Evolutionary conservation across 2,797 vertebrate genomes (phyloP), one percentile per base, ranked within the genome.

Genomic region (Malurus leucopterus): DNA sequence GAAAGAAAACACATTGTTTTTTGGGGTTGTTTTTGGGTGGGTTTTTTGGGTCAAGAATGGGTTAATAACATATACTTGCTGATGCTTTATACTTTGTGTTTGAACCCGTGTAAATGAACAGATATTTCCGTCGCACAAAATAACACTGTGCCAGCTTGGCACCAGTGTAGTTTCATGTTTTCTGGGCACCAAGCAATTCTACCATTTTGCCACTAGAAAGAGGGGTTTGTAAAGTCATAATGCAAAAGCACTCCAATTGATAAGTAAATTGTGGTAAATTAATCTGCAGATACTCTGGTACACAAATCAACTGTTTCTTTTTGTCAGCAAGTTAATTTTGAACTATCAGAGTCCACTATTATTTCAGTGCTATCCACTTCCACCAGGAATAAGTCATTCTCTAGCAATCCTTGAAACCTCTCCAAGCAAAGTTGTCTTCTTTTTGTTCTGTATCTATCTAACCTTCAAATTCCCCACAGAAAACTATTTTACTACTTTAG

Each of bases 1-100:
- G 8, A 63, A 16, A 54, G 8, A 23, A 76, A 71, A 27, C 0
- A 1, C 2, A 13, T 3, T 34, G 2, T 3, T 24, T 21, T 32
- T 29, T 20, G 22, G 12, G 8, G 44, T 13, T 8, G 29, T 16
- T 50, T 49, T 50, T 50, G 9, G 27, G 24, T 50, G 27, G 27
- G 49, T 3, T 57, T 15, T 30, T 58, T 27, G 23, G 22, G 41
- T n/a, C 9, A 61, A 46, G 15, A 41, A n/a, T 5, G 21, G 2
- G 3, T 55, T 55, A 55, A 23, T 23, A 67, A 26, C 8, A 78
- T 26, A 8, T 4, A 23, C 8, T 21, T 16, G 30, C 5, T 55
- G 5, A 11, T 61, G 46, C 16, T 13, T 75, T 9, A 30, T 13
- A 41, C 17, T 46, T 64, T 36, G 24, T 64, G 15, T 27, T 62